phyloP scores from a whole-genome alignment of 1,140 invertebrate species.

The Anoplophora glabripennis region DNA sequence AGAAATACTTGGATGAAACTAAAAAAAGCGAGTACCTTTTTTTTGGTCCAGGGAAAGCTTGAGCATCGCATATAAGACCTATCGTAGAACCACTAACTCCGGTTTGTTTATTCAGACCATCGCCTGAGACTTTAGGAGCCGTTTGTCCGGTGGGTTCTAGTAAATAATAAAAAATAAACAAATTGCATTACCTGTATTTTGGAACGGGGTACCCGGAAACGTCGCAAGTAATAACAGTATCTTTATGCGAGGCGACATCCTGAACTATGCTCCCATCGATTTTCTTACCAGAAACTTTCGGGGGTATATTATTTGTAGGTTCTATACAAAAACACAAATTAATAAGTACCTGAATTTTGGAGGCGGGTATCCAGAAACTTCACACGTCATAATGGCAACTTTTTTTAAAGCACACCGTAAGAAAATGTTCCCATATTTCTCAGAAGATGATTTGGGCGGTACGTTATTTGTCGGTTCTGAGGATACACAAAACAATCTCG shows the following conservation, averaged over 20 bases:
- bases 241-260: constrained; percentile 23
- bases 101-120: constrained; percentile 56
- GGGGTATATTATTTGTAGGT: constrained; percentile 64
- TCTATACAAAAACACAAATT: constrained; percentile 51
- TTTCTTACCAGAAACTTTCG: constrained; percentile 60
- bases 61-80: constrained; percentile 64
- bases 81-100: constrained; percentile 39
- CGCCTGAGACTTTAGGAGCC: constrained; percentile 59
- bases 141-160: constrained; percentile 62
- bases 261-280: constrained; percentile 61
- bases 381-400: constrained; percentile 59
- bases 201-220: constrained; percentile 60
- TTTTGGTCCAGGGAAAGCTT: constrained; percentile 58
- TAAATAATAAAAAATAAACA: constrained; percentile 28
- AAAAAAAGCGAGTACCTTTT: constrained; percentile 50
- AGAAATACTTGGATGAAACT: background rate
- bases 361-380: constrained; percentile 65
- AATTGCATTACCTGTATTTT: constrained; percentile 54
- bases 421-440: constrained; percentile 66
- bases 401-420: constrained; percentile 63
- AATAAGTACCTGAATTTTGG: constrained; percentile 63
- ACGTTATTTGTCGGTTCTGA: constrained; percentile 54
- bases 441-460: constrained; percentile 59
- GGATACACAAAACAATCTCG: constrained; percentile 1
- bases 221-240: constrained; percentile 55